Evolutionary conservation across 2,888 invertebrate species (phyloP).

Genomic region (Neoascia interrupta): DNA sequence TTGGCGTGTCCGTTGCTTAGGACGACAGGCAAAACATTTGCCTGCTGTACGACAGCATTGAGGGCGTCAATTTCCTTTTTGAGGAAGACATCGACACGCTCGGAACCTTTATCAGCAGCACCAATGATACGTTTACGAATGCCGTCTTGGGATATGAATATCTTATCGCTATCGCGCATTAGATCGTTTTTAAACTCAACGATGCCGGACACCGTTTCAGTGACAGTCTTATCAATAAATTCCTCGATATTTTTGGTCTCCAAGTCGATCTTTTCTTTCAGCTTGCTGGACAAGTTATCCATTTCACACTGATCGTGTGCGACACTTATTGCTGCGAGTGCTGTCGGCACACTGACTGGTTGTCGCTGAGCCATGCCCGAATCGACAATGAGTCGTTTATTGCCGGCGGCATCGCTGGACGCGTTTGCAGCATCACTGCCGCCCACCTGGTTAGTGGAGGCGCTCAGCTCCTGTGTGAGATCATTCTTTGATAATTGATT

Average conservation of each 20-base stretch:
- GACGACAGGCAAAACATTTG: constrained; percentile 79
- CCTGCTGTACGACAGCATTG: constrained; percentile 79
- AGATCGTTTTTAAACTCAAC: constrained; percentile 79
- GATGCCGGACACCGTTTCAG: constrained; percentile 79
- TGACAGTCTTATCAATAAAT: constrained; percentile 80
- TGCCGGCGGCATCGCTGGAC: constrained; percentile 4
- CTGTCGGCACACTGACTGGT: constrained; percentile 68
- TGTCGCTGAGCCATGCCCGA: constrained; percentile 30
- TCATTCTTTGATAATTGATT: constrained; percentile 41
- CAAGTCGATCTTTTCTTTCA: constrained; percentile 79
- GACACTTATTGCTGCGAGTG: constrained; percentile 77
- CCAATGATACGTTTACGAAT: constrained; percentile 77
- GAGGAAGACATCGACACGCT: constrained; percentile 74
- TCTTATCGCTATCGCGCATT: constrained; percentile 76
- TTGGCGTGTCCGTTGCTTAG: constrained; percentile 80
- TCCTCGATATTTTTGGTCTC: constrained; percentile 80
- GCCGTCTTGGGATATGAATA: constrained; percentile 72
- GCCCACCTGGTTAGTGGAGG: background rate
- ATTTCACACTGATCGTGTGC: constrained; percentile 79
- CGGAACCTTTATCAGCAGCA: constrained; percentile 67
- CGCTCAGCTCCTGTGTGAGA: constrained; percentile 35
- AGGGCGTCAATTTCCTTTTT: constrained; percentile 80
- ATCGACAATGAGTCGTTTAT: constrained; percentile 28
- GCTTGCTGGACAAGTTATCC: constrained; percentile 78
- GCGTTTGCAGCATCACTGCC: background rate